Percentiles rank a stretch among this genome's conserved stretches.
These are phyloP conservation scores for Thalassoma bifasciatum DNA, from an alignment of 2,113 vertebrate genomes.

Conservation along the genomic window DNA sequence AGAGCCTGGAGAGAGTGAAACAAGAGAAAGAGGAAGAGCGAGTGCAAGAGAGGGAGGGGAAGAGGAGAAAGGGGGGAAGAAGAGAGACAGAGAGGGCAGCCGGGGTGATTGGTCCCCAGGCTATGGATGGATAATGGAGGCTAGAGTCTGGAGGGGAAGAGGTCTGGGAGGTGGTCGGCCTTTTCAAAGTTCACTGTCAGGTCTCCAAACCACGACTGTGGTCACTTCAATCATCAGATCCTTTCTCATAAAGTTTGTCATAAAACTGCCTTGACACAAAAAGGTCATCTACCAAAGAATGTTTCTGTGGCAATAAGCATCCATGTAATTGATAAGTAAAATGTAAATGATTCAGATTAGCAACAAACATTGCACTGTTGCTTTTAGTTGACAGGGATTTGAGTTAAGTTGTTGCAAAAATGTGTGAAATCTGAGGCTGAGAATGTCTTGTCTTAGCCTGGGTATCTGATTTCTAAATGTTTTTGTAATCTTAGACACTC, in stretches of 20 bases:
- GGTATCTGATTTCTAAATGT: slow-evolving; percentile 57
- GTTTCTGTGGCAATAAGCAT: not conserved
- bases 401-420: slow-evolving; percentile 13
- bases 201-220: slow-evolving; percentile 58
- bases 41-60: slow-evolving; percentile 35
- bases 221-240: slow-evolving; percentile 53
- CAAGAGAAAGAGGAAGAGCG: slow-evolving; percentile 69
- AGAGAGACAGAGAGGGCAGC: slow-evolving; percentile 74
- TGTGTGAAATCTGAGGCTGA: slow-evolving; percentile 43
- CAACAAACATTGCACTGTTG: slow-evolving; percentile 23
- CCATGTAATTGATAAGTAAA: slow-evolving; percentile 30
- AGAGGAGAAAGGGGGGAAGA: slow-evolving; percentile 46
- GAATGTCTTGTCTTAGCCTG: slow-evolving; percentile 23
- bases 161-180: slow-evolving; percentile 77
- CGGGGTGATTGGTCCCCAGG: slow-evolving; percentile 77
- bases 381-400: slow-evolving; percentile 22
- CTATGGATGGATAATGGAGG: slow-evolving; percentile 70
- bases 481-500: slow-evolving; percentile 38
- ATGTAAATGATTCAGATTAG: slow-evolving; percentile 7
- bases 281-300: slow-evolving; percentile 20
- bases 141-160: slow-evolving; percentile 68
- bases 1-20: slow-evolving; percentile 71
- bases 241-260: slow-evolving; percentile 12
- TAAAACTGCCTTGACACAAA: slow-evolving; percentile 13
- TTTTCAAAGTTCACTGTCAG: slow-evolving; percentile 80